A percentile compares a stretch with the other conserved stretches of the same genome.
These are phyloP conservation scores for Epinephelus fuscoguttatus DNA, from an alignment of 2,113 vertebrate genomes.

Conservation along the genomic window DNA sequence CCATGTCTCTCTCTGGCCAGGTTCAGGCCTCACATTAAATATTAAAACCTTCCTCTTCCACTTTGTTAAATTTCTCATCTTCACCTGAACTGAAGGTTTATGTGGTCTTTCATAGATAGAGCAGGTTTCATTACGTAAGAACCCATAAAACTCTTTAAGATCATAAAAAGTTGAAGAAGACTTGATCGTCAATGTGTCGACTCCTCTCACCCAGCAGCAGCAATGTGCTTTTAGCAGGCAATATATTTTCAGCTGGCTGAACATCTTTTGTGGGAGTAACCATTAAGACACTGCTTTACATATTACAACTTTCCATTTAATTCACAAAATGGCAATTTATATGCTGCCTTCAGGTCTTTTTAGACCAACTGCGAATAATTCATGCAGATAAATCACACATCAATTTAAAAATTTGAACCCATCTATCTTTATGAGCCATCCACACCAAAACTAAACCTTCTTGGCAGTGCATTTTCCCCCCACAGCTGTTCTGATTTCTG, in stretches of 20 bases:
- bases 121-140: constrained; percentile 38
- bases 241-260: constrained; percentile 39
- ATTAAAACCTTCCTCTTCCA: constrained; percentile 35
- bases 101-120: constrained; percentile 15
- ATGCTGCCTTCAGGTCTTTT: not conserved
- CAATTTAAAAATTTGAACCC: no score
- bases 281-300: not conserved
- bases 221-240: not conserved
- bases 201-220: not conserved
- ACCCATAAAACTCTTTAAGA: constrained; percentile 38
- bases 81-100: constrained; percentile 31
- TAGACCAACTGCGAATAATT: no score
- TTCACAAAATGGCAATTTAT: not conserved
- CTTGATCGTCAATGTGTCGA: not conserved
- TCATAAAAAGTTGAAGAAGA: constrained; percentile 35
- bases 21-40: constrained; percentile 37
- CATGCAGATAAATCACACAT: no score
- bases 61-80: constrained; percentile 12
- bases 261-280: constrained; percentile 9
- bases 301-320: not conserved
- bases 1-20: not conserved
- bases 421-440: no score
- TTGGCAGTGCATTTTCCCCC: no score
- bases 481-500: no score
- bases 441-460: no score